Percentiles rank a stretch among this genome's conserved stretches.
phyloP scores from a whole-genome alignment of 2,113 vertebrate species.

The Mobula birostris region DNA sequence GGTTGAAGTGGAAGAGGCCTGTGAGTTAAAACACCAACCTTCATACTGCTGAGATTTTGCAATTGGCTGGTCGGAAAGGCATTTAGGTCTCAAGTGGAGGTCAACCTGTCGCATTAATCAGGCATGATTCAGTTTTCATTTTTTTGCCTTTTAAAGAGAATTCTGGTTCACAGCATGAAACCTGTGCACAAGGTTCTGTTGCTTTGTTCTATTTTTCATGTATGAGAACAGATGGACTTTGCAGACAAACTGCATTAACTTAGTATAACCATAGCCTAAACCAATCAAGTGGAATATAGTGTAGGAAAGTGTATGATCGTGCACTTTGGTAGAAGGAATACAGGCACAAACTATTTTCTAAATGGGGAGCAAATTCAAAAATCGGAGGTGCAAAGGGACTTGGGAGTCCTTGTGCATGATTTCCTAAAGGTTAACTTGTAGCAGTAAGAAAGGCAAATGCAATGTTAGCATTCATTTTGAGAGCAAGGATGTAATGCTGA shows the following conservation, averaged over 20 bases:
- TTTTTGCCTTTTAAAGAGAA: background rate
- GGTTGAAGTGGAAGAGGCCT: background rate
- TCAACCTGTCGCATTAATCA: background rate
- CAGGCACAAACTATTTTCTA: no score
- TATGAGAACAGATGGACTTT: background rate
- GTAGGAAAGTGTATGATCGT: no score
- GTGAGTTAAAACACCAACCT: background rate
- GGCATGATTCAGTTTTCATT: background rate
- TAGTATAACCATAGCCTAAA: background rate
- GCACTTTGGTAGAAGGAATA: no score
- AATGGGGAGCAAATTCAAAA: no score
- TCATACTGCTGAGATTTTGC: background rate
- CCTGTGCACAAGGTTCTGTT: background rate
- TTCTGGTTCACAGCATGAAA: background rate
- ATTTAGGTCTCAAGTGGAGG: background rate
- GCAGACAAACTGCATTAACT: background rate
- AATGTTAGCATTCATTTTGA: no score
- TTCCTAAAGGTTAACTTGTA: no score
- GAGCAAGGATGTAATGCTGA: no score
- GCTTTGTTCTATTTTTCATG: background rate
- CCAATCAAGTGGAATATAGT: background rate
- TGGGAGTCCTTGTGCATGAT: no score
- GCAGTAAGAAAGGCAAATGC: no score
- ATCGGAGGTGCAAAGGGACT: no score
- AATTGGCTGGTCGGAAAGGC: background rate